Percentiles rank a stretch among this genome's conserved stretches.
Evolutionary conservation across 2,797 vertebrate species (phyloP).

Genomic region (Acanthornis magna): DNA sequence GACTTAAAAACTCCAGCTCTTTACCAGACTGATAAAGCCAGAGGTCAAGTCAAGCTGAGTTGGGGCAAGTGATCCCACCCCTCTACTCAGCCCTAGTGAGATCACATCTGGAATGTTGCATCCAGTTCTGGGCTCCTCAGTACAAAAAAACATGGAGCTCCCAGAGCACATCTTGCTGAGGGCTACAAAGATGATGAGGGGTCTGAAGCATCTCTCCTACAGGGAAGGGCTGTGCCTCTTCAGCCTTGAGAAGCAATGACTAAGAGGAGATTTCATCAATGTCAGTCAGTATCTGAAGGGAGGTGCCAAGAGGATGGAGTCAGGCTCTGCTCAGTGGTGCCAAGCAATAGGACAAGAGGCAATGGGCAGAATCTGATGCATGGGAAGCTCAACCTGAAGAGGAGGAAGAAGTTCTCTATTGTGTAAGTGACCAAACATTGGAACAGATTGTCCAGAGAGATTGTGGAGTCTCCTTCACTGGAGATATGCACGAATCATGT

Average conservation of each 20-base stretch:
- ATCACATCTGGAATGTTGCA: neutral
- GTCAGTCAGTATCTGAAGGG: neutral
- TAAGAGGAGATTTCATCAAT: neutral
- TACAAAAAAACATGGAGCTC: neutral
- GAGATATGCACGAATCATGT: neutral
- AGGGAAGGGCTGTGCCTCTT: neutral
- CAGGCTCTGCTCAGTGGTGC: neutral
- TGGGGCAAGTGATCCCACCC: neutral
- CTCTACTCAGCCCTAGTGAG: neutral
- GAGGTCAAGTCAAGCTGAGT: neutral
- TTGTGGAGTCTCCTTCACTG: neutral
- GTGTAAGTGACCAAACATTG: neutral
- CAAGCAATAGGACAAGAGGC: no score
- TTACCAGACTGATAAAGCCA: neutral
- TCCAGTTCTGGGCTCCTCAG: neutral
- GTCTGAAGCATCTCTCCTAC: neutral
- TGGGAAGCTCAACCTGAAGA: neutral
- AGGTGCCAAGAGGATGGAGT: neutral
- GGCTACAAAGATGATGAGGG: neutral
- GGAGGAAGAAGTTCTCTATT: neutral
- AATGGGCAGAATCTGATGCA: neutral
- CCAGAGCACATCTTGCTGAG: neutral
- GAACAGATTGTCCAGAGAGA: neutral
- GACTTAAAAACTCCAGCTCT: neutral
- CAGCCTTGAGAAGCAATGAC: neutral